Evolutionary conservation across 2,797 vertebrate genomes (phyloP).

Genomic region (Pangasius larnaudii): DNA sequence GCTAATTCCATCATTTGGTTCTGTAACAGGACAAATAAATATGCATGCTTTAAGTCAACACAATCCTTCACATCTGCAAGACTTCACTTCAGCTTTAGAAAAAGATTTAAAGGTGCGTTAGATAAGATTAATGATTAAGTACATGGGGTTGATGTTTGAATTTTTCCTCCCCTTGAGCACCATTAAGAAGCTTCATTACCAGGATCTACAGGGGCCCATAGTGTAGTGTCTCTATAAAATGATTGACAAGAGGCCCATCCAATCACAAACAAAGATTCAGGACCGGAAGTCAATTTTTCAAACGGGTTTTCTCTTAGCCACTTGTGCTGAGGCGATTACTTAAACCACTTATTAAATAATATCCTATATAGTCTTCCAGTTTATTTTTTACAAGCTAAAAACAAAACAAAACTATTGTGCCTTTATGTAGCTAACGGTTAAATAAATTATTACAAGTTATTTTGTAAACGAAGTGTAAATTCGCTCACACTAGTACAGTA

Average conservation of each 20-base stretch:
- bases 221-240: not conserved
- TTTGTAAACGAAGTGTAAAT: not conserved
- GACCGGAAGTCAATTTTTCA: not conserved
- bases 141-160: not conserved
- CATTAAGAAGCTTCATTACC: not conserved
- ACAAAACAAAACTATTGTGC: not conserved
- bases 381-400: not conserved
- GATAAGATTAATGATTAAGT: not conserved
- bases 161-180: no score
- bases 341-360: no score
- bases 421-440: not conserved
- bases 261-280: not conserved
- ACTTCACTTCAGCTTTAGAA: not conserved
- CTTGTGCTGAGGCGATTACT: not conserved
- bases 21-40: constrained; percentile 50
- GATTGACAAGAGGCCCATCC: not conserved
- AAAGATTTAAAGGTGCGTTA: not conserved
- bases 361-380: not conserved
- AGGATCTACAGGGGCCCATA: not conserved
- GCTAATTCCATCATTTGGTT: constrained; percentile 53
- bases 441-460: not conserved
- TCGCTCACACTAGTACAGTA: not conserved
- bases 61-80: not conserved
- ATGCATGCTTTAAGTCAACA: constrained; percentile 15
- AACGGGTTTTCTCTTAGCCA: not conserved